Percentiles rank a stretch among this genome's conserved stretches.
Evolutionary conservation across 2,888 invertebrate genomes (phyloP).

Genomic region (Pegoplata infirma): DNA sequence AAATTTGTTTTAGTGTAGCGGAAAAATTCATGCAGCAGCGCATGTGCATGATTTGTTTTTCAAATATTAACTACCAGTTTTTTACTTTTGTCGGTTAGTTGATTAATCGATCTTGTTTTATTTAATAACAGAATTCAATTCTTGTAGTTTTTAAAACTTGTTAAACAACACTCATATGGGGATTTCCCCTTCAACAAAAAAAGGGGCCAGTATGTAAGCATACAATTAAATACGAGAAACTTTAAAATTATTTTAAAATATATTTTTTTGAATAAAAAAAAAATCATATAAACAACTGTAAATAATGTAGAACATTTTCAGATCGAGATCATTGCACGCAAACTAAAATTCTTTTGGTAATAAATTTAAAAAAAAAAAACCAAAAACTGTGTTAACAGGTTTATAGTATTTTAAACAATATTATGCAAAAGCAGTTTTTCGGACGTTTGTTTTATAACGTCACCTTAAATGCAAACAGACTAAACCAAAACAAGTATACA

Average conservation of each 20-base stretch:
- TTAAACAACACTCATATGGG: neutral
- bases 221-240: neutral
- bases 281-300: neutral
- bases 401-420: neutral
- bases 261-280: neutral
- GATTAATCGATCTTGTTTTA: neutral
- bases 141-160: neutral
- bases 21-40: too few relatives aligned
- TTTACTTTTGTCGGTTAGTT: too few relatives aligned
- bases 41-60: too few relatives aligned
- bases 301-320: neutral
- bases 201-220: neutral
- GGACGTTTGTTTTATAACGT: too few relatives aligned
- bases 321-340: constrained; percentile 18
- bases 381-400: constrained; percentile 1
- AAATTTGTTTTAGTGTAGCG: too few relatives aligned
- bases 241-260: neutral
- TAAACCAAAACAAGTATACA: too few relatives aligned
- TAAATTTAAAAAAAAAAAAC: neutral
- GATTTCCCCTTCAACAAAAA: neutral
- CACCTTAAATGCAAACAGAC: too few relatives aligned
- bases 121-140: neutral
- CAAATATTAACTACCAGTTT: too few relatives aligned
- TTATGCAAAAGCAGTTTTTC: neutral
- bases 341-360: neutral